Evolutionary conservation across 2,797 vertebrate genomes (phyloP), one percentile per base, ranked within the genome.

Genomic region (Centroberyx gerrardi): DNA sequence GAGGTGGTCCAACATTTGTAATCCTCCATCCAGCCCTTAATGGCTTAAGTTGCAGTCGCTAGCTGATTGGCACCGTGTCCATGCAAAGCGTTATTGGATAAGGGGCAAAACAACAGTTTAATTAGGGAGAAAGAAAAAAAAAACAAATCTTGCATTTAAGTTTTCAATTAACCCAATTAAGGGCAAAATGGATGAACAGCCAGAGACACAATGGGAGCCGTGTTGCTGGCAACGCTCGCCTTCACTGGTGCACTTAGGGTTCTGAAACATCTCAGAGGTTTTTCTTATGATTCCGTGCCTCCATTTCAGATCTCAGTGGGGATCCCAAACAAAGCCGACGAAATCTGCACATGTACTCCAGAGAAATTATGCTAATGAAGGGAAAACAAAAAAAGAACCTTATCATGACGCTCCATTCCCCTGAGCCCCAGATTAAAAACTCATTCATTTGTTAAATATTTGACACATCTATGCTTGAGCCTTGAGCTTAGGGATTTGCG

Each of bases 371-470:
- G 92, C 86, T 89, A 94, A 94, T 93, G 84, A 88, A 59, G 82
- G 55, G 65, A 89, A 92, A 94, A 93, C 86, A 92, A 90, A 87
- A 72, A 88, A 87, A 85, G 83, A 91, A 89, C 89, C 92, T 94
- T 94, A 94, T 95, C 93, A 77, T 91, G 89, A 87, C 81, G 87
- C 81, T 92, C 88, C 89, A 88, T 92, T 94, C 94, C 94, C 93
- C 86, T 87, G 93, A 94, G 93, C 90, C 80, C 77, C 88, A 93
- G 94, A 95, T 95, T 95, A 95, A 93, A 93, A 94, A 94, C 94
- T 92, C 92, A 94, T 93, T 94, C 92, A 94, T 95, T 94, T 94
- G 92, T 95, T 93, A 92, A 95, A 95, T 94, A 95, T 95, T 93
- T 94, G 92, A 94, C 94, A 94, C 92, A 93, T 94, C 90, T 92